phyloP scores from a whole-genome alignment of 1,140 invertebrate genomes.

The Schlechtendalia chinensis region DNA sequence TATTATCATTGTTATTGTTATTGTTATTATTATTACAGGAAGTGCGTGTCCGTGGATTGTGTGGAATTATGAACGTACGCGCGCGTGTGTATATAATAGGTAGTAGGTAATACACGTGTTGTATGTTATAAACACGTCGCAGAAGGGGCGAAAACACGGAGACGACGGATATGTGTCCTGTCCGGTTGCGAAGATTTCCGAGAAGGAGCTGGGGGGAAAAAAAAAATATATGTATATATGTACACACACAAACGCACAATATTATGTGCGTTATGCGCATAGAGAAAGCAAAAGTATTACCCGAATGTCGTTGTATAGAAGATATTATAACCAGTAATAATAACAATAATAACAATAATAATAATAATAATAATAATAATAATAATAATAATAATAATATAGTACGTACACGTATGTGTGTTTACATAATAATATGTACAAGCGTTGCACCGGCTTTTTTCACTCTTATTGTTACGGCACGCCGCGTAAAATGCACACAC shows the following conservation, averaged over 20 bases:
- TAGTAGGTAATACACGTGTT: constrained; percentile 14
- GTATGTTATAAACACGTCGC: no score
- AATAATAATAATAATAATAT: constrained; percentile 27
- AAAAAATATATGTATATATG: no score
- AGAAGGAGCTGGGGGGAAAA: no score
- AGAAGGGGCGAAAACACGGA: no score
- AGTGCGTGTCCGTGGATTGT: constrained; percentile 31
- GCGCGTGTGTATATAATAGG: no score
- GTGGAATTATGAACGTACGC: not conserved
- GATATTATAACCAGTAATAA: not conserved
- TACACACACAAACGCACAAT: not conserved
- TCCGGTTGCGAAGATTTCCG: constrained; percentile 33
- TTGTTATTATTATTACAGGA: constrained; percentile 13
- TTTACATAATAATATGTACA: not conserved
- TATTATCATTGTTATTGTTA: not conserved
- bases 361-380: constrained; percentile 29
- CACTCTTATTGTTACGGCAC: not conserved
- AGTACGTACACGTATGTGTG: not conserved
- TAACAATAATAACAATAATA: constrained; percentile 28
- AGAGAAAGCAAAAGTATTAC: constrained; percentile 48
- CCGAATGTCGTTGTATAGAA: constrained; percentile 1
- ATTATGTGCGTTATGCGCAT: not conserved
- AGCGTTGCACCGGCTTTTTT: constrained; percentile 26
- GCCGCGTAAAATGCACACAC: no score
- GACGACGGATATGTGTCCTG: not conserved